Evolutionary conservation across 2,113 vertebrate species (phyloP).

Genomic region (Sturnira hondurensis): DNA sequence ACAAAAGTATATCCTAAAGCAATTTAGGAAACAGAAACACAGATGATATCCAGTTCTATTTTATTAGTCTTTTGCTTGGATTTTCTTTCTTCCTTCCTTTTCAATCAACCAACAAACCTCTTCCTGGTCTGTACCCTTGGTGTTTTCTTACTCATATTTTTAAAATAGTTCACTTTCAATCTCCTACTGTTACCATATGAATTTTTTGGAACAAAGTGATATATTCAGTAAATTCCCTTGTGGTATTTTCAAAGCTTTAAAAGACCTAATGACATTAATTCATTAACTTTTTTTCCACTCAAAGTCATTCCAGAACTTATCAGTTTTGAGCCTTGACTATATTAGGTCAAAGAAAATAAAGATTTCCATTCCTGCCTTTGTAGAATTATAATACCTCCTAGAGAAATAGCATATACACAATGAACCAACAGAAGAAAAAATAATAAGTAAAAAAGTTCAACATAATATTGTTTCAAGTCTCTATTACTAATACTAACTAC

Average conservation of each 20-base stretch:
- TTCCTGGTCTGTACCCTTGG: conserved; percentile 27
- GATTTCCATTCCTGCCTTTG: background rate
- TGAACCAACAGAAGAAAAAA: background rate
- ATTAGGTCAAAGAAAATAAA: conserved; percentile 24
- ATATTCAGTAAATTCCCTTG: conserved; percentile 19
- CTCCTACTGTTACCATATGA: conserved; percentile 33
- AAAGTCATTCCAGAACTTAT: conserved; percentile 3
- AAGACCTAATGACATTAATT: conserved; percentile 14
- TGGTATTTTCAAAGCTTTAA: conserved; percentile 43
- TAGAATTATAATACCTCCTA: background rate
- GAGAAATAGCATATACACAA: background rate
- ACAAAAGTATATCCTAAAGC: background rate
- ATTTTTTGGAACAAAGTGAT: conserved; percentile 46
- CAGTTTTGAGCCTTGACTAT: background rate
- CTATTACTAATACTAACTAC: background rate
- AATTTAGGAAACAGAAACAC: background rate
- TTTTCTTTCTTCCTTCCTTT: conserved; percentile 33
- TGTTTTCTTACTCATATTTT: conserved; percentile 57
- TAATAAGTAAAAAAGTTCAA: background rate
- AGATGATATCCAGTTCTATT: background rate
- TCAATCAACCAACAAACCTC: conserved; percentile 47
- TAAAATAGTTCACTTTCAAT: conserved; percentile 54
- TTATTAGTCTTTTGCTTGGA: conserved; percentile 35
- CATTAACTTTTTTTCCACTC: background rate
- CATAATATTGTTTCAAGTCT: background rate